Evolutionary conservation across 2,797 vertebrate species (phyloP), one percentile per base, ranked within the genome.

Genomic region (Rhinella marina): DNA sequence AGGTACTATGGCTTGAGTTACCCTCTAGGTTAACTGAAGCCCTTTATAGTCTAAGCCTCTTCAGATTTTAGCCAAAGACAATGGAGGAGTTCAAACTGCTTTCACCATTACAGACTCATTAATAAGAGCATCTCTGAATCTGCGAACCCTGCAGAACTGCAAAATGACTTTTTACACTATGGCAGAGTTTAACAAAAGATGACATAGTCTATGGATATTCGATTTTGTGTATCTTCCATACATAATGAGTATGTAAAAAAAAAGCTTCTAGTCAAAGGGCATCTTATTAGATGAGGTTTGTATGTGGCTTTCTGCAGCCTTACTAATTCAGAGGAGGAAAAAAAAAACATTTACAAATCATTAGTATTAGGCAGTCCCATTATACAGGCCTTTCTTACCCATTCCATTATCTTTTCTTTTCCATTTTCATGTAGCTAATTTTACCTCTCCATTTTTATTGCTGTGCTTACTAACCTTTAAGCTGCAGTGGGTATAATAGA

Each of bases 401-500:
- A 80, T 89, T 84, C 84, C 85, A 89, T 89, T 87, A 89, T 79
- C 85, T 86, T 66, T n/a, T 61, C 73, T 70, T 62, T 86, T 86
- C 72, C 81, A 83, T 83, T 84, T 82, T 80, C 85, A 73, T 84
- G 85, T 86, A 86, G 73, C 85, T 87, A 86, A 89, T 86, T 89
- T 80, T 89, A 80, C 80, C 80, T 78, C 88, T 89, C 61, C 84
- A 61, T 72, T 86, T 88, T 89, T 89, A 89, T 89, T 87, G 85
- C 88, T 19, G 85, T 80, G 88, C 84, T 83, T 89, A 89, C 88
- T 89, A 89, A 89, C 88, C 88, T 89, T 89, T 89, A 87, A 89
- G 75, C 88, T 84, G 81, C 85, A 54, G 29, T 86, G 75, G 83
- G 56, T 86, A 87, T 89, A 89, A 89, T 87, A 87, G 88, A 89